Conservation (phyloP, 2,888 invertebrate genomes). For the Rhamnusium bicolor region DNA sequence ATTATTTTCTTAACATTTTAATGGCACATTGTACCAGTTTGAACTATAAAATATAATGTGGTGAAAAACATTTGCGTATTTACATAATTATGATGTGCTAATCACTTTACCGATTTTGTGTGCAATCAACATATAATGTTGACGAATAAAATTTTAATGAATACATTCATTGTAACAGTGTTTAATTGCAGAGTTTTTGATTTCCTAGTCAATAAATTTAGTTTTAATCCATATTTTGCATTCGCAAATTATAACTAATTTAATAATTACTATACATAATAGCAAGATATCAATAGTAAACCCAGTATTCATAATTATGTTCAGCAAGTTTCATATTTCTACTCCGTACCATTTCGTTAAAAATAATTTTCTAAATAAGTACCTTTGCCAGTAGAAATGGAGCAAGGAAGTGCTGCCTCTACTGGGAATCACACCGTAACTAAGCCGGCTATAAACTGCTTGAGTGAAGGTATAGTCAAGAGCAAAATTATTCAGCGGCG, state of each 20-base stretch:
- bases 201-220: not conserved
- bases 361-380: too few species aligned
- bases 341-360: too few species aligned
- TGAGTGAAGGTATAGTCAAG: too few species aligned
- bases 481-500: too few species aligned
- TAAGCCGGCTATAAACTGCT: too few species aligned
- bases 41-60: not conserved
- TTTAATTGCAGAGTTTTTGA: not conserved
- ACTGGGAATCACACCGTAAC: too few species aligned
- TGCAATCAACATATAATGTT: not conserved
- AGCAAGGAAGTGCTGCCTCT: too few species aligned
- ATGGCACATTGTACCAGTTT: not conserved
- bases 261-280: not conserved
- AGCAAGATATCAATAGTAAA: not conserved
- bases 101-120: not conserved
- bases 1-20: not conserved
- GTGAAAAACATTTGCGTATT: not conserved
- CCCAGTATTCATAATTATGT: too few species aligned
- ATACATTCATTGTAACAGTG: not conserved
- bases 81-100: not conserved
- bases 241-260: not conserved
- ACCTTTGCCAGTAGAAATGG: too few species aligned
- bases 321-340: too few species aligned
- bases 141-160: not conserved
- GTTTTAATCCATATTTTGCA: not conserved